Evolutionary conservation across 2,888 invertebrate species (phyloP).

Genomic region (Sicus ferrugineus): DNA sequence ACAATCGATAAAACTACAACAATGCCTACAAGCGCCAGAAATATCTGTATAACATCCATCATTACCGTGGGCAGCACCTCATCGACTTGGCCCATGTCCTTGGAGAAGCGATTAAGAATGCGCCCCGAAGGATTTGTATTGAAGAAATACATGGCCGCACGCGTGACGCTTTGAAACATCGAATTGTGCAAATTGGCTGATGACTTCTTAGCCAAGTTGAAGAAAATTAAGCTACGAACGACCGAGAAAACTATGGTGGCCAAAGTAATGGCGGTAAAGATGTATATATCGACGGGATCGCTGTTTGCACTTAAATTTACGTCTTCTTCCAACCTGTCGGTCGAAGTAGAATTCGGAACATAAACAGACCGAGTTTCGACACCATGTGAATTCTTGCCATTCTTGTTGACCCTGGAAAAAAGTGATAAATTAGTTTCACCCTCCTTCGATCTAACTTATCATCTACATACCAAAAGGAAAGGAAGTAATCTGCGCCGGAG

Average conservation of each 20-base stretch:
- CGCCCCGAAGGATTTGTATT: constrained; percentile 84
- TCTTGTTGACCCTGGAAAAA: constrained; percentile 55
- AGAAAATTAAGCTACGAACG: constrained; percentile 65
- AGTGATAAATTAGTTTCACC: background rate
- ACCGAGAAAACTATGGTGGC: constrained; percentile 63
- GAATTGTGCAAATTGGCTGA: constrained; percentile 80
- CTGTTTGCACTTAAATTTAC: constrained; percentile 42
- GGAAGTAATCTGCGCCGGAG: constrained; percentile 80
- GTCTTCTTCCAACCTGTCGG: background rate
- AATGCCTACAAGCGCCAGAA: constrained; percentile 79
- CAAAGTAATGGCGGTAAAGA: constrained; percentile 66
- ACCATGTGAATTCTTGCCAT: constrained; percentile 39
- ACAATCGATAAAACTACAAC: constrained; percentile 78
- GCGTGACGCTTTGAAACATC: constrained; percentile 83
- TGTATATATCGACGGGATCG: constrained; percentile 62
- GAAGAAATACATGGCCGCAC: constrained; percentile 86
- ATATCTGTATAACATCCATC: constrained; percentile 72
- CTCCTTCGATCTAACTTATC: background rate
- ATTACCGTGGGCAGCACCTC: constrained; percentile 62
- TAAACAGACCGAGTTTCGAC: background rate
- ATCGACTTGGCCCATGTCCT: constrained; percentile 77
- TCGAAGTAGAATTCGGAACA: constrained; percentile 9
- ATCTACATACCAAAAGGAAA: constrained; percentile 72
- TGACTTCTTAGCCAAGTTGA: constrained; percentile 73
- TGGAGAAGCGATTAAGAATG: constrained; percentile 87